Base-by-base conservation (phyloP, 2,797 vertebrate species). In the Ibycter americanus region DNA sequence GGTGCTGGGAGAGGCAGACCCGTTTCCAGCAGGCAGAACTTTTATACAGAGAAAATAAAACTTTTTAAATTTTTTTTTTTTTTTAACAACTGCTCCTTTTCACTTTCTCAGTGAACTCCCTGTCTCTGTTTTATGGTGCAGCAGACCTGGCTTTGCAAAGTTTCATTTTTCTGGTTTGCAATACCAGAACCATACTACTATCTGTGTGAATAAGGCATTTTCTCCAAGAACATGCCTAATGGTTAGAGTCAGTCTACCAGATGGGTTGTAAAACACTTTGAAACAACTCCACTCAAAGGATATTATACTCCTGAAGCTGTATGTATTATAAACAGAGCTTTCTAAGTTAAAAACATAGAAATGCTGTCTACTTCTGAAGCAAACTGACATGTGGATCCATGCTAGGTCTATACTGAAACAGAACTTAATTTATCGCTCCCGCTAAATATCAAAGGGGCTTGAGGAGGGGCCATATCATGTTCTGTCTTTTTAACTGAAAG, bases 181-280 rank as follows among this genome's bases (percentile, higher is more conserved):
- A 31, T 94, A 68, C 82, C 97, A 96, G 95, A 95, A 87, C 89
- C 92, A 78, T 95, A 93, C 93, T 96, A 78, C 97, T 96, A 93
- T 96, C 96, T 97, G 93, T 79, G 90, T 66, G 93, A 97, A 96
- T 96, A 95, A 94, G 96, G 96, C 88, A 68, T 93, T 97, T 92
- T 94, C 97, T 96, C 91, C 93, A 80, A 82, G 81, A 97, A 90
- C 93, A 96, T 71, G 92, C 83, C 84, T 83, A 78, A 91, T 91
- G 74, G 73, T 93, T 80, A 34, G 40, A 89, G 94, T 97, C 96
- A 95, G 94, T 82, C 81, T 79, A 76, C 98, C 98, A 98, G 97
- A 97, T 98, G 98, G 97, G 94, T 83, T 96, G 93, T 96, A 96
- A 98, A 98, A 97, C 93, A 92, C 96, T 95, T 98, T 74, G 97